Percentiles rank a stretch among this genome's conserved stretches.
phyloP scores from a whole-genome alignment of 53 echinoderm and acorn worm species.

The Pentamera pediparva region DNA sequence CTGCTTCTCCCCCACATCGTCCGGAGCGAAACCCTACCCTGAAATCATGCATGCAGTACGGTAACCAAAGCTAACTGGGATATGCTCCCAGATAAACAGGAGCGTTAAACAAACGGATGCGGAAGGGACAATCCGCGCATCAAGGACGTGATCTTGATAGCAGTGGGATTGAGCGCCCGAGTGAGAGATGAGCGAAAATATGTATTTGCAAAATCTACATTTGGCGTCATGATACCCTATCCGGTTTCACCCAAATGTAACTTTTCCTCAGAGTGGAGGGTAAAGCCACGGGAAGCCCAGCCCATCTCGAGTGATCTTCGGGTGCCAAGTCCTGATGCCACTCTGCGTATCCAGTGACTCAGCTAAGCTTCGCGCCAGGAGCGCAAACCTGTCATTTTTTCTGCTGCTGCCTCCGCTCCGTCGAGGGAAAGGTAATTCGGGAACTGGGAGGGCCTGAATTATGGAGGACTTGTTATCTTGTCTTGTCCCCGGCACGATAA shows the following conservation, averaged over 20 bases:
- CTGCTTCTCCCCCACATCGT: conserved; percentile 5
- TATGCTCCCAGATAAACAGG: conserved; percentile 32
- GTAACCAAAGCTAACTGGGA: conserved; percentile 33
- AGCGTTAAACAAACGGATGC: conserved; percentile 21
- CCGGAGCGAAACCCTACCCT: conserved; percentile 28
- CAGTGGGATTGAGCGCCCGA: conserved; percentile 17
- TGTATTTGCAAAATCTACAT: conserved; percentile 5
- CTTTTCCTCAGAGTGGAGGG: conserved; percentile 27
- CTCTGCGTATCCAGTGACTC: conserved; percentile 27
- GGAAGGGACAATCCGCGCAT: conserved; percentile 20
- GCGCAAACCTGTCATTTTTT: conserved; percentile 22
- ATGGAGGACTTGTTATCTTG: too few species aligned
- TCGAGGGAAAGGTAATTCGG: too few species aligned
- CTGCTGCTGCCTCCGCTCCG: too few species aligned
- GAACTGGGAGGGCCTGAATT: too few species aligned
- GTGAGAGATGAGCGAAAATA: background rate
- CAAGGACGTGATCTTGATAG: conserved; percentile 30
- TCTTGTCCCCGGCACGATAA: too few species aligned
- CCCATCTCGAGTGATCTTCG: conserved; percentile 15
- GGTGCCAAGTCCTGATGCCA: conserved; percentile 21
- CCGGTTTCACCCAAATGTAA: conserved; percentile 26
- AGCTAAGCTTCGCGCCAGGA: conserved; percentile 14
- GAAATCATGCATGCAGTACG: conserved; percentile 41
- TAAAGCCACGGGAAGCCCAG: conserved; percentile 17
- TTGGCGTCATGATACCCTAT: conserved; percentile 30